Evolutionary conservation across 2,797 vertebrate species (phyloP).

Genomic region (Acanthopagrus latus): DNA sequence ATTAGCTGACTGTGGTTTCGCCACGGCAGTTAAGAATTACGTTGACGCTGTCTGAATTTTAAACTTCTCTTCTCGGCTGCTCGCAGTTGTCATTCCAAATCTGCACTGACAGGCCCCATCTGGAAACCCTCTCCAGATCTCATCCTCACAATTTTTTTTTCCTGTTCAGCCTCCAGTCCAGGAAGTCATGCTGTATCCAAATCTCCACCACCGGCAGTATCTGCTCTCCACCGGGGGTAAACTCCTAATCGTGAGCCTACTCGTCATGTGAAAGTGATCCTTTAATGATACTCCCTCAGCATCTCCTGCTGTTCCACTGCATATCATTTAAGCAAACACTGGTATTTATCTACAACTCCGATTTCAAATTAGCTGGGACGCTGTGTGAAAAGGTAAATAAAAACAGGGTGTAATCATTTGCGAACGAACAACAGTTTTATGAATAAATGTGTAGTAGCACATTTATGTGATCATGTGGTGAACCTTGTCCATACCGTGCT

Average conservation of each 20-base stretch:
- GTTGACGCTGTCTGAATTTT: not conserved
- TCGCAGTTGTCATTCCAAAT: conserved; percentile 21
- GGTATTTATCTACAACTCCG: not conserved
- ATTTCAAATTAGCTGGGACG: too few species aligned
- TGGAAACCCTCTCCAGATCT: conserved; percentile 3
- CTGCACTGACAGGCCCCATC: conserved; percentile 15
- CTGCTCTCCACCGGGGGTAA: not conserved
- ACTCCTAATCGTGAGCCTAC: not conserved
- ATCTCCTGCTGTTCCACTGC: not conserved
- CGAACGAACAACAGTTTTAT: too few species aligned
- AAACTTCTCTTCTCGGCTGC: conserved; percentile 17
- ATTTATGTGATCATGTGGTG: too few species aligned
- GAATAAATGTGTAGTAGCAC: too few species aligned
- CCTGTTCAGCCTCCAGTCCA: conserved; percentile 1
- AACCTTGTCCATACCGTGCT: too few species aligned
- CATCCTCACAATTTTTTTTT: not conserved
- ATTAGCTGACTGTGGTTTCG: not conserved
- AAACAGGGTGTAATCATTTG: too few species aligned
- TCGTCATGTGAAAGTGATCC: not conserved
- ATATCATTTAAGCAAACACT: not conserved
- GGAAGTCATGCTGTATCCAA: not conserved
- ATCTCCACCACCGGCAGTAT: not conserved
- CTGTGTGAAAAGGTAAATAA: too few species aligned
- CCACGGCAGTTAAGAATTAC: conserved; percentile 2
- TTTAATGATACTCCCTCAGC: not conserved